A percentile compares a stretch with the other conserved stretches of the same genome.
Conservation (phyloP, 2,113 vertebrate genomes). For the Sinocyclocheilus anshuiensis region DNA sequence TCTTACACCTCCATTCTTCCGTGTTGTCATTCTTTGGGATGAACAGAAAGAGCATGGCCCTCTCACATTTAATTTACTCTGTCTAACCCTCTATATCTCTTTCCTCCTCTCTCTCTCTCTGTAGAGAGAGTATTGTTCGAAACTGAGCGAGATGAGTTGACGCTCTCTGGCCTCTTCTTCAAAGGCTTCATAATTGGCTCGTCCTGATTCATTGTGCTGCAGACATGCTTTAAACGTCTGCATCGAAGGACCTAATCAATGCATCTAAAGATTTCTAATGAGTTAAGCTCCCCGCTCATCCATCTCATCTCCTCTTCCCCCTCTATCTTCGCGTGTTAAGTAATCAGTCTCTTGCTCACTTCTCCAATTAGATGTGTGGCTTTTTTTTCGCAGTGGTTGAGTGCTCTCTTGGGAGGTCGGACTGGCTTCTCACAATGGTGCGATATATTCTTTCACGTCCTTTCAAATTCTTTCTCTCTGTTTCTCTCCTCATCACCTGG, state of each 20-base stretch:
- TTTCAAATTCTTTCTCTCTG: slow-evolving; percentile 43
- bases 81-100: slow-evolving; percentile 39
- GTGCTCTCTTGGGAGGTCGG: slow-evolving; percentile 11
- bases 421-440: slow-evolving; percentile 3
- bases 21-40: neutral
- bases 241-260: slow-evolving; percentile 63
- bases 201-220: slow-evolving; percentile 51
- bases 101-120: slow-evolving; percentile 23
- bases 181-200: slow-evolving; percentile 65
- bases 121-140: neutral
- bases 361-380: slow-evolving; percentile 52
- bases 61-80: slow-evolving; percentile 29
- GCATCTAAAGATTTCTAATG: slow-evolving; percentile 71
- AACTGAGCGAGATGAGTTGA: slow-evolving; percentile 26
- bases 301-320: slow-evolving; percentile 34
- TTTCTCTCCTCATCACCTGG: slow-evolving; percentile 56
- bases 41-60: neutral
- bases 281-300: slow-evolving; percentile 59
- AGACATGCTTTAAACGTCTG: slow-evolving; percentile 55
- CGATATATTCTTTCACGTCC: slow-evolving; percentile 34
- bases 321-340: slow-evolving; percentile 14
- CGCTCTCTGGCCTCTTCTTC: slow-evolving; percentile 52
- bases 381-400: slow-evolving; percentile 26
- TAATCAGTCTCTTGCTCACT: slow-evolving; percentile 30
- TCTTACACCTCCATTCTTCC: neutral